Evolutionary conservation across 2,113 vertebrate genomes (phyloP).

Genomic region (Cricetomys ansorgei): DNA sequence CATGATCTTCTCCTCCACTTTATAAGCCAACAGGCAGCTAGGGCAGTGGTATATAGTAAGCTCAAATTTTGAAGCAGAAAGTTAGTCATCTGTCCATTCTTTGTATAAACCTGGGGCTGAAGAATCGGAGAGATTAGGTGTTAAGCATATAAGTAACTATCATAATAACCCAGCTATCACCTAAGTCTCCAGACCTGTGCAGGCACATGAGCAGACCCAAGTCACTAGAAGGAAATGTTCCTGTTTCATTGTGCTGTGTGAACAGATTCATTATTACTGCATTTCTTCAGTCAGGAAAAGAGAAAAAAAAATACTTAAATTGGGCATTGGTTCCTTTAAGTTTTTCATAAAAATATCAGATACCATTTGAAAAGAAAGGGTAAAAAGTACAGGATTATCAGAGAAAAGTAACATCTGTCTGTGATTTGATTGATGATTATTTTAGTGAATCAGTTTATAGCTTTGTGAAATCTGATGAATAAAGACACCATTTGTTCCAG

Average conservation of each 20-base stretch:
- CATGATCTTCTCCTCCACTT: not conserved
- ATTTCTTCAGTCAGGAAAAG: not conserved
- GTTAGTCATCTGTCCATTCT: not conserved
- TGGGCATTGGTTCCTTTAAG: not conserved
- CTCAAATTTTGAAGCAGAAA: not conserved
- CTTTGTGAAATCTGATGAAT: constrained; percentile 49
- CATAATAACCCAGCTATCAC: not conserved
- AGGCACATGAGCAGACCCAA: not conserved
- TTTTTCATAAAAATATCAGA: not conserved
- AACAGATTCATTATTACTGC: not conserved
- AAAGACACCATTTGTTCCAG: constrained; percentile 21
- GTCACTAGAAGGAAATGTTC: not conserved
- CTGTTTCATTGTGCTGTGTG: not conserved
- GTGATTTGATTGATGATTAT: not conserved
- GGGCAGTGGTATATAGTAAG: not conserved
- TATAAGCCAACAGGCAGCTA: not conserved
- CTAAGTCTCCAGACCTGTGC: not conserved
- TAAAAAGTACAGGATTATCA: not conserved
- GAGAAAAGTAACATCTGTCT: not conserved
- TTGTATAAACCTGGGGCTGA: not conserved
- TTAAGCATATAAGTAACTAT: not conserved
- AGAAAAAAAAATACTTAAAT: not conserved
- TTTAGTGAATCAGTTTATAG: constrained; percentile 19
- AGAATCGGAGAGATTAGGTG: not conserved
- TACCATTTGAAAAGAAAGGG: not conserved